These are phyloP conservation scores for Xiphophorus maculatus DNA, from an alignment of 2,113 vertebrate species.

Conservation along the genomic window DNA sequence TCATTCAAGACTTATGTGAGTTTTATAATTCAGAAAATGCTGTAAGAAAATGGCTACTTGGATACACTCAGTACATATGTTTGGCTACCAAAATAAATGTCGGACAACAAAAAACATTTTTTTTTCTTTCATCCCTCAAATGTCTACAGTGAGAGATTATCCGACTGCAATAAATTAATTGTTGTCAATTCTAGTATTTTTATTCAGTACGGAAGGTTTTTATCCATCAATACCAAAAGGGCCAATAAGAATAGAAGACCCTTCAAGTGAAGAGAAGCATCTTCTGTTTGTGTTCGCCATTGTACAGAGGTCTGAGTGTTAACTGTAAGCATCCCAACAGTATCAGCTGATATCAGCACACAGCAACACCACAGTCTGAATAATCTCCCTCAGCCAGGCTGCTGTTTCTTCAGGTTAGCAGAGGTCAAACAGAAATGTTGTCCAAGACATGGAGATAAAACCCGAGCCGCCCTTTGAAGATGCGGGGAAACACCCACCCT, in stretches of 20 bases:
- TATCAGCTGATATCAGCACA: constrained; percentile 11
- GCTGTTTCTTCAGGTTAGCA: neutral
- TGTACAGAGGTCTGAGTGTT: neutral
- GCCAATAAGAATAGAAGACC: neutral
- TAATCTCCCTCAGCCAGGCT: constrained; percentile 35
- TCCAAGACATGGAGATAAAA: constrained; percentile 17
- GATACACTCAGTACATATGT: neutral
- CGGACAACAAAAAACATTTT: too few species aligned
- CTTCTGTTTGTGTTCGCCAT: neutral
- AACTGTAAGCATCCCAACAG: neutral
- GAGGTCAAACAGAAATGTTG: constrained; percentile 6
- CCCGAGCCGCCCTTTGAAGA: neutral
- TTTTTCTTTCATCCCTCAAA: neutral
- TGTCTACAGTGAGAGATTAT: too few species aligned
- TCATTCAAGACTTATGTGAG: too few species aligned
- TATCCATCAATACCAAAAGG: neutral
- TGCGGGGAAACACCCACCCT: constrained; percentile 11
- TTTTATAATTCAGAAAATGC: too few species aligned
- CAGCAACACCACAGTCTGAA: constrained; percentile 19
- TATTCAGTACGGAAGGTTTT: too few species aligned
- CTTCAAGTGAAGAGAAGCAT: neutral
- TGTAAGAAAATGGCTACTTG: too few species aligned
- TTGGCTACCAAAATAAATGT: too few species aligned
- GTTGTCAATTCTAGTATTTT: too few species aligned
- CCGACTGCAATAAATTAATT: too few species aligned